phyloP scores from a whole-genome alignment of 2,888 invertebrate genomes.

The Limulus polyphemus region DNA sequence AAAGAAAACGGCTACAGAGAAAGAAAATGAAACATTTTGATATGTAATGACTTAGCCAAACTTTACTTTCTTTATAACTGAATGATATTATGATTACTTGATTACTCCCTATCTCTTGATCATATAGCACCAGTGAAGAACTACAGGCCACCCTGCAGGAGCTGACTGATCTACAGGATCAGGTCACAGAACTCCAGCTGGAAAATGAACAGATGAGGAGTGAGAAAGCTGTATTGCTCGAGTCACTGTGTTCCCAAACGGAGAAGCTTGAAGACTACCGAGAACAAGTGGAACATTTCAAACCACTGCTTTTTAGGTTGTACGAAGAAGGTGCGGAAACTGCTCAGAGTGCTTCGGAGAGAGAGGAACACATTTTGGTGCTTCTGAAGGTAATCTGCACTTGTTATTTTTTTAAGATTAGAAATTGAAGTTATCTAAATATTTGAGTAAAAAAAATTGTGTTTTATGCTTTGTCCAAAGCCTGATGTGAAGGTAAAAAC shows the following conservation, averaged over 20 bases:
- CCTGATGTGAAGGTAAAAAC: too few species aligned
- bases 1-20: too few species aligned
- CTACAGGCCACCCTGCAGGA: conserved; percentile 87
- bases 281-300: conserved; percentile 67
- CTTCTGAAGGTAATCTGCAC: conserved; percentile 52
- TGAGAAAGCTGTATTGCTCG: conserved; percentile 76
- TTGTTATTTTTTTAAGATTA: too few species aligned
- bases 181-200: conserved; percentile 69
- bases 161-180: conserved; percentile 73
- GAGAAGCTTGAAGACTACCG: conserved; percentile 79
- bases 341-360: conserved; percentile 27
- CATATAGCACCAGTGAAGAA: conserved; percentile 68
- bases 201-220: conserved; percentile 76
- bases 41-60: too few species aligned
- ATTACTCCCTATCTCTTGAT: too few species aligned
- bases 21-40: too few species aligned
- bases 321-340: conserved; percentile 23
- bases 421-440: too few species aligned
- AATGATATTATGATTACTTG: too few species aligned
- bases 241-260: conserved; percentile 80
- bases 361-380: conserved; percentile 55
- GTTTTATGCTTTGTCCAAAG: too few species aligned
- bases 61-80: too few species aligned
- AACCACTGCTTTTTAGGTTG: conserved; percentile 48
- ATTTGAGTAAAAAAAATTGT: too few species aligned